Evolutionary conservation across 2,113 vertebrate genomes (phyloP), one percentile per base, ranked within the genome.

Genomic region (Megaceryle maxima): DNA sequence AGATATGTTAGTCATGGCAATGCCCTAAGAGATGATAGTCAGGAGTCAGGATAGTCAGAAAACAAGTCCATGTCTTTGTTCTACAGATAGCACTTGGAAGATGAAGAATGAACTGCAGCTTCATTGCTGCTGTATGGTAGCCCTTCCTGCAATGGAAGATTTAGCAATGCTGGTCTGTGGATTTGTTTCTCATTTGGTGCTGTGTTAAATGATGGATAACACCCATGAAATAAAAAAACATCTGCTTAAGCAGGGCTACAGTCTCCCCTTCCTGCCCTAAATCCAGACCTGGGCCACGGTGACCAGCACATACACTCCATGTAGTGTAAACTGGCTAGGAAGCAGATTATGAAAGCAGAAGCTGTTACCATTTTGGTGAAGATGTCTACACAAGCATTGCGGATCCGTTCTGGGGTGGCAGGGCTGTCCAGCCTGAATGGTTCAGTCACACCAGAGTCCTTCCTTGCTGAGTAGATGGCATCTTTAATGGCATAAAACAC

Each of bases 401-500:
- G 99, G 88, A 99, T 99, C 97, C 98, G 98, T 96, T 99, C 99
- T 0, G 99, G 98, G 3, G 99, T 99, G 68, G 99, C 99, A 11
- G 99, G 99, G 89, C 99, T 99, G 97, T 99, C 98, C 57, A 99
- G 92, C 83, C 97, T 97, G 98, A 99, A 99, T 0, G 94, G 95
- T 4, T 97, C 98, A 0, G 73, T 98, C 26, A 97, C 26, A 2
- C 98, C 98, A 2, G 97, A 97, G 31, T 98, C 98, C 11, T 92
- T 82, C 29, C 99, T 98, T 0, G 99, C 98, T 0, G 95, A 83
- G 1, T 68, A 75, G 69, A 99, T 96, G 75, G 99, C 99, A 6
- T 99, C 99, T 97, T 99, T 99, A 94, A 99, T 99, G 94, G 99
- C 99, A 59, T 98, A 99, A 98, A 99, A 99, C 77, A 99, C 97